Conservation (phyloP, 2,797 vertebrate species). For the Hydrophis major region DNA sequence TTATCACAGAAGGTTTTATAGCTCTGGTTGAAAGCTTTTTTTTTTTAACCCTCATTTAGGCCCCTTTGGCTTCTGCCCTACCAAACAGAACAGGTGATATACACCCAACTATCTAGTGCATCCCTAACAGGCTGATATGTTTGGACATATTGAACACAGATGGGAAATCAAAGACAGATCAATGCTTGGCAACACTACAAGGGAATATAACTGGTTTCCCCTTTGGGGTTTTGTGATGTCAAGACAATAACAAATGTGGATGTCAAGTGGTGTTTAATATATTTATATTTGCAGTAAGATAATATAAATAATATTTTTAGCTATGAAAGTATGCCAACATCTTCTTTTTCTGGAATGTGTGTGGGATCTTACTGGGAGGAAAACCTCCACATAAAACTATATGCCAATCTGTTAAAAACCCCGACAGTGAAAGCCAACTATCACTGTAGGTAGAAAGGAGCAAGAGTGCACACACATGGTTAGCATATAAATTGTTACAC, state of each 20-base stretch:
- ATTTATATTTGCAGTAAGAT: conserved; percentile 34
- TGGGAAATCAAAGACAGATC: conserved; percentile 58
- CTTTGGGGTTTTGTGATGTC: conserved; percentile 54
- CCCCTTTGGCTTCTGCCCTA: conserved; percentile 23
- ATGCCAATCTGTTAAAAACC: background rate
- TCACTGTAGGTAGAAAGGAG: background rate
- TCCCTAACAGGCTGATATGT: conserved; percentile 34
- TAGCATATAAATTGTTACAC: background rate
- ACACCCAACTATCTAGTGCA: conserved; percentile 32
- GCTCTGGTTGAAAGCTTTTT: background rate
- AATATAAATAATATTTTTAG: conserved; percentile 44
- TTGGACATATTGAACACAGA: conserved; percentile 32
- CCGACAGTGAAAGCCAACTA: background rate
- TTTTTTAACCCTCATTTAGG: background rate
- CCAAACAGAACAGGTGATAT: conserved; percentile 24
- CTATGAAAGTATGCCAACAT: conserved; percentile 41
- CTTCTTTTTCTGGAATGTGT: conserved; percentile 52
- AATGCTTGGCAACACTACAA: conserved; percentile 55
- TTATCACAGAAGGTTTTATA: conserved; percentile 16
- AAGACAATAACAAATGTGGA: conserved; percentile 55
- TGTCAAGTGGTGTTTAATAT: conserved; percentile 27
- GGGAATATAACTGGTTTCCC: conserved; percentile 47
- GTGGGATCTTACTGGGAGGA: conserved; percentile 33
- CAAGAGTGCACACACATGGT: background rate
- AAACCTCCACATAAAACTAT: background rate